Percentiles rank a stretch among this genome's conserved stretches.
Evolutionary conservation across 2,797 vertebrate genomes (phyloP).

Genomic region (Lacerta viridis): DNA sequence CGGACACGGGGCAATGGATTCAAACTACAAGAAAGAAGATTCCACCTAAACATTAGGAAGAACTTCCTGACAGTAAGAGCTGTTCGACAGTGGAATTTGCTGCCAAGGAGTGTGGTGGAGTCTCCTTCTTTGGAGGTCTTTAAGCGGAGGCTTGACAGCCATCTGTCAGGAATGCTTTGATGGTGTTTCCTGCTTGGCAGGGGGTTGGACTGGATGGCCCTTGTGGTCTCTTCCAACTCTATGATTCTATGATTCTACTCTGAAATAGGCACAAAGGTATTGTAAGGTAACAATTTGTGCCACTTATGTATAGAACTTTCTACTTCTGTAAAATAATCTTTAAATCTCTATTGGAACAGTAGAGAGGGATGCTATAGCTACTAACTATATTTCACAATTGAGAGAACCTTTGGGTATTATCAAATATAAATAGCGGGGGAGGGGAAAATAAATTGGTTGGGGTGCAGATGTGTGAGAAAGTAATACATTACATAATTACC

Average conservation of each 20-base stretch:
- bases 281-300: constrained; percentile 20
- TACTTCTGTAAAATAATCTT: neutral
- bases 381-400: constrained; percentile 46
- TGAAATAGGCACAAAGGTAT: constrained; percentile 34
- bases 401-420: constrained; percentile 37
- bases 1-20: no score
- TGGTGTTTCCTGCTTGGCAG: no score
- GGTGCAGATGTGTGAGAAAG: constrained; percentile 13
- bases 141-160: no score
- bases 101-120: no score
- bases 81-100: no score
- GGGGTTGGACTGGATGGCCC: no score
- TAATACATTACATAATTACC: constrained; percentile 18
- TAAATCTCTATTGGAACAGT: neutral
- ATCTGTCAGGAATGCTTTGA: no score
- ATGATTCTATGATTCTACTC: neutral
- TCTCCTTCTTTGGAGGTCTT: no score
- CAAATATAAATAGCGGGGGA: constrained; percentile 48
- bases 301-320: constrained; percentile 32
- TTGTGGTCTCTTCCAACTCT: no score
- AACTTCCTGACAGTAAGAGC: no score
- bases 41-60: no score
- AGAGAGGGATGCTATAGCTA: constrained; percentile 27
- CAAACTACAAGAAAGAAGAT: no score
- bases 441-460: constrained; percentile 32